A percentile compares a stretch with the other conserved stretches of the same genome.
phyloP scores from a whole-genome alignment of 2,113 vertebrate species.

The Myanophis thanlyinensis region DNA sequence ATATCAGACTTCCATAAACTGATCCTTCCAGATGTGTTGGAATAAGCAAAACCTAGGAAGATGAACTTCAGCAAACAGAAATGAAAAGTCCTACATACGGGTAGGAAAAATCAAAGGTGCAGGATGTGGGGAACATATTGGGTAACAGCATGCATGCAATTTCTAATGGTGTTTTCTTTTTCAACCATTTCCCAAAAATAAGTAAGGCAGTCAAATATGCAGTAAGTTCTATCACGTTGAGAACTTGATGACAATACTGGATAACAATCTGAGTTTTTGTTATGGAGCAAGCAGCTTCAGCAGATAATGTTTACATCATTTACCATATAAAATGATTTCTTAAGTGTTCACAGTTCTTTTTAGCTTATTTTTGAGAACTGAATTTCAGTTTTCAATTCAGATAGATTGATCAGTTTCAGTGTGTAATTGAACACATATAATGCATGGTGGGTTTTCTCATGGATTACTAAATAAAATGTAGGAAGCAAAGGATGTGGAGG shows the following conservation, averaged over 20 bases:
- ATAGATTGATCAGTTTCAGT: not conserved
- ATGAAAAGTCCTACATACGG: not conserved
- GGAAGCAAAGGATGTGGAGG: too few species aligned
- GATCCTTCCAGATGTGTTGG: not conserved
- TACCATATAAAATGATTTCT: not conserved
- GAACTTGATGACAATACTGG: not conserved
- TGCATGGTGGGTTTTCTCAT: not conserved
- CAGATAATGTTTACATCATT: slow-evolving; percentile 1
- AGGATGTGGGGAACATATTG: not conserved
- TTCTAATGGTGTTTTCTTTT: not conserved
- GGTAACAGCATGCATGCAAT: not conserved
- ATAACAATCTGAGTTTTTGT: not conserved
- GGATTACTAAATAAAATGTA: not conserved
- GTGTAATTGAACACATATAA: not conserved
- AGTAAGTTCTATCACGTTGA: slow-evolving; percentile 5
- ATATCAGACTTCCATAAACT: not conserved
- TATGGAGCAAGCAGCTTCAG: not conserved
- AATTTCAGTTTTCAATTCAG: not conserved
- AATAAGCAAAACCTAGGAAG: not conserved
- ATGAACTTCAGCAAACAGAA: not conserved
- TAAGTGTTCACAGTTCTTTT: not conserved
- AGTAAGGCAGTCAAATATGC: not conserved
- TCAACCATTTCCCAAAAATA: not conserved
- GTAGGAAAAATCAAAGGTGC: not conserved
- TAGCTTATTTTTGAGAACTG: not conserved